A percentile compares a stretch with the other conserved stretches of the same genome.
These are phyloP conservation scores for Onychomys torridus DNA, from an alignment of 2,797 vertebrate genomes.

Conservation along the genomic window DNA sequence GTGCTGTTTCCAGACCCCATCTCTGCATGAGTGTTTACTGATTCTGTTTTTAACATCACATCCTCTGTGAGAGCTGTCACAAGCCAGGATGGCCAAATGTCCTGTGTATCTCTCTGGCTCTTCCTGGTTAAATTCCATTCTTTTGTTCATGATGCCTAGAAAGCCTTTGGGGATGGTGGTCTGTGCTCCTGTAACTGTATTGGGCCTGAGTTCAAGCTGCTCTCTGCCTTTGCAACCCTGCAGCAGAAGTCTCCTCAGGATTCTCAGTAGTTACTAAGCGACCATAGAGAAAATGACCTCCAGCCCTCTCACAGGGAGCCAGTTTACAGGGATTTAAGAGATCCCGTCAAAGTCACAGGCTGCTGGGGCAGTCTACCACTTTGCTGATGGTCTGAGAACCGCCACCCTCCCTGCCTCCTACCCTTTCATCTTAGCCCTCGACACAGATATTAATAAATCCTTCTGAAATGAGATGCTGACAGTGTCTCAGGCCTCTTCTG, in stretches of 20 bases:
- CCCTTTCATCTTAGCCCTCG: neutral
- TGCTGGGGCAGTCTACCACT: neutral
- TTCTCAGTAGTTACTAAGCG: constrained; percentile 55
- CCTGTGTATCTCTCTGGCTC: constrained; percentile 55
- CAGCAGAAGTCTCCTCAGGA: constrained; percentile 4
- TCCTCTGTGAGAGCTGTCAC: constrained; percentile 59
- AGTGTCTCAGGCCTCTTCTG: neutral
- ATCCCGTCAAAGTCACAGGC: constrained; percentile 40
- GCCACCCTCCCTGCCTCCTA: neutral
- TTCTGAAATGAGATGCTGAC: constrained; percentile 26
- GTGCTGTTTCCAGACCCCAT: constrained; percentile 65
- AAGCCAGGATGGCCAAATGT: constrained; percentile 66
- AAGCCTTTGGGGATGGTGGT: constrained; percentile 47
- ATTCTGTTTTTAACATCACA: constrained; percentile 75
- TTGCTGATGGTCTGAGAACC: constrained; percentile 8
- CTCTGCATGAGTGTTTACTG: constrained; percentile 63
- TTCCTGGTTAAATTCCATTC: constrained; percentile 67
- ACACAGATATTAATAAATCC: constrained; percentile 43
- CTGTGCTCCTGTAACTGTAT: neutral
- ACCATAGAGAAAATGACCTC: constrained; percentile 63
- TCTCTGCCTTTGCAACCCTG: constrained; percentile 21
- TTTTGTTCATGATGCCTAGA: constrained; percentile 64
- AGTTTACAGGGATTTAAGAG: constrained; percentile 32
- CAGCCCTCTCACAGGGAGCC: neutral
- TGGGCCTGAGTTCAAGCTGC: constrained; percentile 43